Conservation (phyloP, 2,113 vertebrate genomes). For the Chlorodrepanis virens region DNA sequence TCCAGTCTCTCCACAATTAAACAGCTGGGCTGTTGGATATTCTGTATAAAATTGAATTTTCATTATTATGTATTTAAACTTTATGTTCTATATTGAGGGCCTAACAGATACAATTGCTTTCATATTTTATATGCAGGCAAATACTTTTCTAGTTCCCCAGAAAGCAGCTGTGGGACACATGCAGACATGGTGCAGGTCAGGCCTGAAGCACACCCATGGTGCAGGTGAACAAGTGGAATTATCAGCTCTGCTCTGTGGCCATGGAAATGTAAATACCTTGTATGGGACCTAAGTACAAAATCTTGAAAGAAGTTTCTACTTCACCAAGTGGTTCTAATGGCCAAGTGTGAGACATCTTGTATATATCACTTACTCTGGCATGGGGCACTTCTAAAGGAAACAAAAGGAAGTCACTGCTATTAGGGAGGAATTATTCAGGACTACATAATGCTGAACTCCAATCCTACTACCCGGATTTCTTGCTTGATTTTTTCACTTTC, state of each 20-base stretch:
- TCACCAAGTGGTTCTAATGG: neutral
- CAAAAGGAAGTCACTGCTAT: neutral
- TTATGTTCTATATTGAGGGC: neutral
- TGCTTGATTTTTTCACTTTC: neutral
- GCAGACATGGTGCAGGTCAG: neutral
- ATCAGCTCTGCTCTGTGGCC: neutral
- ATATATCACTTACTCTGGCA: neutral
- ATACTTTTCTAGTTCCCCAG: neutral
- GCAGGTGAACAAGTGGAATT: neutral
- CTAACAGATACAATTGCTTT: neutral
- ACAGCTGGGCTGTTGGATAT: neutral
- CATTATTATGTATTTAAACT: neutral
- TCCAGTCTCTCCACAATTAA: neutral
- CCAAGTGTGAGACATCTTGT: neutral
- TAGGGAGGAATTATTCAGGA: neutral
- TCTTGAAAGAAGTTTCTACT: neutral
- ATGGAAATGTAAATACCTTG: neutral
- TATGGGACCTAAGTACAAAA: neutral
- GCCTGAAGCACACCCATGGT: neutral
- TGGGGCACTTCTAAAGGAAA: neutral
- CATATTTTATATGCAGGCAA: neutral
- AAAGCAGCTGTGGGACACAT: constrained; percentile 1
- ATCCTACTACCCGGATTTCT: neutral
- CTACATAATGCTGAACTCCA: neutral
- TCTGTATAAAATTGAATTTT: neutral